phyloP scores from a whole-genome alignment of 2,113 vertebrate species.

The Xiphophorus couchianus region DNA sequence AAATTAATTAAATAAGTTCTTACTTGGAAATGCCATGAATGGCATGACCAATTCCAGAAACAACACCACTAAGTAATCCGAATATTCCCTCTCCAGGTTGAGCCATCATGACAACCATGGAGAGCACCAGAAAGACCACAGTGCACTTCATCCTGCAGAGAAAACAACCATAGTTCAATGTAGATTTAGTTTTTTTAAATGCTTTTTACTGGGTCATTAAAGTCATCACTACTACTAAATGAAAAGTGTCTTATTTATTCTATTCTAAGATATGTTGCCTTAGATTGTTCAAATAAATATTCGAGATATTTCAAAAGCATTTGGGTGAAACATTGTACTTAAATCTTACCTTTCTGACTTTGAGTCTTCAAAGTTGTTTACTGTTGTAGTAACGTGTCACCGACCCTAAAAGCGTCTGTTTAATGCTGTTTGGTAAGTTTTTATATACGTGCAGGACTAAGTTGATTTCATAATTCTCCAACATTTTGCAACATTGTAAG shows the following conservation, averaged over 20 bases:
- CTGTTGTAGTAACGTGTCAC: background rate
- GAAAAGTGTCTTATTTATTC: too few relatives aligned
- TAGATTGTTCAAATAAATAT: background rate
- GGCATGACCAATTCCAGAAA: background rate
- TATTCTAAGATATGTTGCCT: background rate
- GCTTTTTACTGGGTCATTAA: too few relatives aligned
- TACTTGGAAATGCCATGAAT: background rate
- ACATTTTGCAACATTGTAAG: background rate
- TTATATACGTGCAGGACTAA: background rate
- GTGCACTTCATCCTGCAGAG: constrained; percentile 7
- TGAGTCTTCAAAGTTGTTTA: background rate
- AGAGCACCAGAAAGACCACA: constrained; percentile 32
- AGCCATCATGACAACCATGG: constrained; percentile 40
- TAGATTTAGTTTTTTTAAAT: background rate
- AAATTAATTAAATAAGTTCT: background rate
- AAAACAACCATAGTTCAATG: background rate
- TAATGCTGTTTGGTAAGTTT: background rate
- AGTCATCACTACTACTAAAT: too few relatives aligned
- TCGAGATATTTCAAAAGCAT: background rate
- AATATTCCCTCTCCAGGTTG: constrained; percentile 22
- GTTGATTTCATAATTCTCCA: background rate
- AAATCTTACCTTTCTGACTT: background rate
- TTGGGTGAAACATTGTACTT: too few relatives aligned
- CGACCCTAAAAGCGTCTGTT: background rate
- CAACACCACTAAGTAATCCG: background rate